Conservation (phyloP, 2,113 vertebrate species). For the Rafetus swinhoei region DNA sequence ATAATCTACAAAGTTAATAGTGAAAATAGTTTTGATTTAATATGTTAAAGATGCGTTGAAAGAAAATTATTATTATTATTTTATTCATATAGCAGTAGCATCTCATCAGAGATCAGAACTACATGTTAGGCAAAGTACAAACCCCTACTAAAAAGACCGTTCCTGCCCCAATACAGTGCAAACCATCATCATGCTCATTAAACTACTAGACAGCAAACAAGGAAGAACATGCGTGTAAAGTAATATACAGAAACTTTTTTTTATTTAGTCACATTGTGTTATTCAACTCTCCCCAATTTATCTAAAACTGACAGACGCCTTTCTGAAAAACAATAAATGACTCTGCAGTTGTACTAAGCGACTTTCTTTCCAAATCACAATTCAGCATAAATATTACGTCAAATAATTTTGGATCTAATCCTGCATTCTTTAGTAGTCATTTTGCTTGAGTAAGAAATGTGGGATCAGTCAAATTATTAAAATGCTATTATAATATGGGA, state of each 20-base stretch:
- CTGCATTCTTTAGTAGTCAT: background rate
- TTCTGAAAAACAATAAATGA: background rate
- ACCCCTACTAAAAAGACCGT: background rate
- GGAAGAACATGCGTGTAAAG: fast-evolving
- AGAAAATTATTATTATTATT: background rate
- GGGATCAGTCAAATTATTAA: background rate
- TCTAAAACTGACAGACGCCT: background rate
- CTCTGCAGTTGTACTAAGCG: fast-evolving
- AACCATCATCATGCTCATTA: background rate
- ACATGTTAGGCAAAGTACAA: fast-evolving
- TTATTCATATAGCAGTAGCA: background rate
- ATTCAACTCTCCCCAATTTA: background rate
- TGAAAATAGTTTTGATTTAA: background rate
- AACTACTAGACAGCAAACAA: background rate
- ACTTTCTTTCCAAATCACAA: background rate
- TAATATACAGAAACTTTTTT: background rate
- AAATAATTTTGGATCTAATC: constrained; percentile 14
- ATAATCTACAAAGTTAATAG: background rate
- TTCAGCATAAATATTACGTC: constrained; percentile 6
- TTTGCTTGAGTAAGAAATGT: constrained; percentile 38
- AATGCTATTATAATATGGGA: background rate
- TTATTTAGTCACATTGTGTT: fast-evolving
- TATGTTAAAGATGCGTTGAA: fast-evolving
- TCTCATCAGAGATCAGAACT: background rate
- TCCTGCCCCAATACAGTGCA: background rate